Evolutionary conservation across 2,113 vertebrate species (phyloP), one percentile per base, ranked within the genome.

Genomic region (Ranitomeya imitator): DNA sequence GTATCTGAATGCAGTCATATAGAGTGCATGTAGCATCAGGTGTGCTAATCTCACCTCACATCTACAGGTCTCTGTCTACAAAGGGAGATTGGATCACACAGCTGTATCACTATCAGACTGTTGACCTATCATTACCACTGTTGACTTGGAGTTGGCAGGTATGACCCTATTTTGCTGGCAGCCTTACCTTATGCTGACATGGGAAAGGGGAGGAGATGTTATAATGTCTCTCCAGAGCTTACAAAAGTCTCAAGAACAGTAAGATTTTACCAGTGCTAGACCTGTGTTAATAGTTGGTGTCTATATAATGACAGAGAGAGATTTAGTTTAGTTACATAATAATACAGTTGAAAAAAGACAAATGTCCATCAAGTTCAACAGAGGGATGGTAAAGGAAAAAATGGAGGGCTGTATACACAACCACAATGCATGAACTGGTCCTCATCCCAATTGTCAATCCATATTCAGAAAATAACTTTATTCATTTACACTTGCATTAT

Each of bases 11-110:
- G 37, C 63, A 71, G 82, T 71, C 63, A 84, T 51, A 55, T 55
- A 84, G 45, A 84, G 82, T 55, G 82, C 82, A 84, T 69, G 82
- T 84, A 84, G 82, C 65, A 84, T 84, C 82, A 84, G 82, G 82
- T 84, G 82, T 84, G 63, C 82, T 71, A 67, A 84, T 84, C 82
- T 84, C n/a, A 13, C 45, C 63, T 55, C 82, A 71, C 65, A 84
- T 84, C 82, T 84, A 63, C 7, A 51, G 73, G 73, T 76, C 45
- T 76, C 63, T 69, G 37, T 83, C 61, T 83, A 52, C 67, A 69
- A 71, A 51, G 51, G 45, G 15, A 69, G 82, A 71, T 84, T 26
- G 63, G 82, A 71, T 84, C 82, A 84, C 82, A 84, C 82, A 84
- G 82, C 63, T 84, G 82, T 69, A 84, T 84, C 82, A 71, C 82